Percentiles rank a stretch among this genome's conserved stretches.
phyloP scores from a whole-genome alignment of 2,888 invertebrate genomes.

The Gymnocheta viridis region DNA sequence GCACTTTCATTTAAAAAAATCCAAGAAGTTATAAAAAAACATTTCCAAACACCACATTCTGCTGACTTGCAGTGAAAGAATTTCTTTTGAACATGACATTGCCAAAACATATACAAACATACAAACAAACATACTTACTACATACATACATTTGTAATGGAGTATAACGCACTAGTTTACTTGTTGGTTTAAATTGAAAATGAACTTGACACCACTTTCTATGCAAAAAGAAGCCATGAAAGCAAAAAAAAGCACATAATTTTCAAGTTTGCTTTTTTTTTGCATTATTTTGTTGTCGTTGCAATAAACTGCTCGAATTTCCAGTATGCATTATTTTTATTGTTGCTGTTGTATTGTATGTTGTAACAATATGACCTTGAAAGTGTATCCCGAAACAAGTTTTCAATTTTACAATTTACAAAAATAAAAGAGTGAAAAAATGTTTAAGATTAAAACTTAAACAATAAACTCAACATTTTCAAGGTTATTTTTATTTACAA shows the following conservation, averaged over 20 bases:
- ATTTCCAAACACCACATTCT: background rate
- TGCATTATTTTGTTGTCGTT: conserved; percentile 14
- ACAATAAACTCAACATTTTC: conserved; percentile 8
- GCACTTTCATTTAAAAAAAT: conserved; percentile 22
- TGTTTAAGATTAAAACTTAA: conserved; percentile 5
- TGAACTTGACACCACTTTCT: conserved; percentile 65
- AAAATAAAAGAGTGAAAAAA: background rate
- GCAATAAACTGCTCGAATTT: conserved; percentile 27
- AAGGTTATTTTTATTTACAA: conserved; percentile 59
- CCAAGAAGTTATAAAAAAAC: background rate
- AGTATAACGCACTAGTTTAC: conserved; percentile 8
- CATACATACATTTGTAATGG: background rate
- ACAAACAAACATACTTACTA: background rate
- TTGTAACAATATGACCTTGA: conserved; percentile 58
- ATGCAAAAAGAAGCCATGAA: conserved; percentile 49
- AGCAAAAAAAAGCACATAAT: conserved; percentile 17
- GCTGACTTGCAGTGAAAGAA: conserved; percentile 25
- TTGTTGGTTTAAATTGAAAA: conserved; percentile 35
- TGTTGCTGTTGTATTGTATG: conserved; percentile 23
- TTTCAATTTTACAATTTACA: conserved; percentile 17
- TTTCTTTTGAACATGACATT: conserved; percentile 42
- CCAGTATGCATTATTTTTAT: conserved; percentile 11
- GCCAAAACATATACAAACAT: background rate
- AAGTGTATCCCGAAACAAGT: conserved; percentile 60
- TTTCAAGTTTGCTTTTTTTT: conserved; percentile 57